Evolutionary conservation across 1,140 invertebrate species (phyloP).

Genomic region (Chironomus tepperi): DNA sequence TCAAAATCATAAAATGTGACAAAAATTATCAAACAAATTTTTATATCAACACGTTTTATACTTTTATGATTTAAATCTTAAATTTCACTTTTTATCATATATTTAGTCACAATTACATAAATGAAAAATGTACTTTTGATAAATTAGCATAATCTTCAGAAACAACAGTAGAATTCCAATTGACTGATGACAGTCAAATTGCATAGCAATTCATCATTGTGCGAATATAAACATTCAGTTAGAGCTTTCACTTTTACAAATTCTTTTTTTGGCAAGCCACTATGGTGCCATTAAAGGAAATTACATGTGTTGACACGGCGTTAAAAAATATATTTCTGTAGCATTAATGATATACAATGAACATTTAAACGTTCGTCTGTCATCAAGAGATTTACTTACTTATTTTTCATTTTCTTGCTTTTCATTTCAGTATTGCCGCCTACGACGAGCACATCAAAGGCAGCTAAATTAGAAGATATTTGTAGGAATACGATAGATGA

Average conservation of each 20-base stretch:
- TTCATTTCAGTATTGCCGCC: slow-evolving; percentile 18
- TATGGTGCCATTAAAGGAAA: neutral
- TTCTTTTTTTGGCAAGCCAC: neutral
- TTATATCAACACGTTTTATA: no score
- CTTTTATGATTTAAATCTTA: no score
- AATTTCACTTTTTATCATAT: no score
- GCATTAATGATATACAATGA: neutral
- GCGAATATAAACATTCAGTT: no score
- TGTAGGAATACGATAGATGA: neutral
- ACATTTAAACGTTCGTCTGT: neutral
- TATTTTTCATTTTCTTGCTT: neutral
- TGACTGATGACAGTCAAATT: no score
- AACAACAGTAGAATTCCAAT: no score
- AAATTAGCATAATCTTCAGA: no score
- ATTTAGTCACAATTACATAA: no score
- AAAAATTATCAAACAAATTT: no score
- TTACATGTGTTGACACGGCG: slow-evolving; percentile 1
- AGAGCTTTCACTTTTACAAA: neutral
- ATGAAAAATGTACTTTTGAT: no score
- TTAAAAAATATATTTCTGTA: neutral
- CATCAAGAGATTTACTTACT: neutral
- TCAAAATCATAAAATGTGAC: no score
- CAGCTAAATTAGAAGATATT: slow-evolving; percentile 15
- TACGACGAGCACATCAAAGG: slow-evolving; percentile 22
- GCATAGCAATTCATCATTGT: no score